Evolutionary conservation across 2,888 invertebrate species (phyloP), one percentile per base, ranked within the genome.

Genomic region (Pammene fasciana): DNA sequence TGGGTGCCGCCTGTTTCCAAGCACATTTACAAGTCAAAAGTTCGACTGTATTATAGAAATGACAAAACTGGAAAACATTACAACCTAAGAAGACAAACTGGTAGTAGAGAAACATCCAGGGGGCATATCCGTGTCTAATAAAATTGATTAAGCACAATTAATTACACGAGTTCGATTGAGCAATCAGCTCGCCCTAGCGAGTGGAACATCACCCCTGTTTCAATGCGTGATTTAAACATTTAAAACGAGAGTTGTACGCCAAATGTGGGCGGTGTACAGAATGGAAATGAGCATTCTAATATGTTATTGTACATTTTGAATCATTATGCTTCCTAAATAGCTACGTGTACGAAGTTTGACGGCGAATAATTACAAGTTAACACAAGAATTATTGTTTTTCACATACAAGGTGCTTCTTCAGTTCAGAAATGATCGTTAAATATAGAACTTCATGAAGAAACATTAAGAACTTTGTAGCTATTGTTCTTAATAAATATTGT

Each of bases 181-280:
- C 54, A 9, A 54, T n/a, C 34, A 54, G 5, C 34, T 54, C 34
- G n/a, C 9, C 8, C n/a, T 16, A 34, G 13, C 54, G 13, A 54
- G 34, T 8, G 54, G n/a, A 36, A 54, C n/a, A 8, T 11, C 13
- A 26, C 52, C 26, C 26, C 18, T 61, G 52, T 50, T 65, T 59
- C 54, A 52, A 54, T 46, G 65, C 65, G 54, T 54, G 59, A 70
- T 65, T 70, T 70, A 56, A 70, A 70, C 65, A 65, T 56, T 38
- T 62, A 62, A 62, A 62, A 50, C 41, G 26, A 52, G 62, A 59
- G 43, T 13, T 64, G 45, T 18, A 36, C 65, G 56, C 43, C 45
- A 57, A 68, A 56, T 57, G 50, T 48, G 16, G 62, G 46, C 41
- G 41, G n/a, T 50, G 56, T 48, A 16, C 34, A 1, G 43, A 41